These are phyloP conservation scores for Anguilla obscura DNA, from an alignment of 2,797 vertebrate species.

Conservation along the genomic window DNA sequence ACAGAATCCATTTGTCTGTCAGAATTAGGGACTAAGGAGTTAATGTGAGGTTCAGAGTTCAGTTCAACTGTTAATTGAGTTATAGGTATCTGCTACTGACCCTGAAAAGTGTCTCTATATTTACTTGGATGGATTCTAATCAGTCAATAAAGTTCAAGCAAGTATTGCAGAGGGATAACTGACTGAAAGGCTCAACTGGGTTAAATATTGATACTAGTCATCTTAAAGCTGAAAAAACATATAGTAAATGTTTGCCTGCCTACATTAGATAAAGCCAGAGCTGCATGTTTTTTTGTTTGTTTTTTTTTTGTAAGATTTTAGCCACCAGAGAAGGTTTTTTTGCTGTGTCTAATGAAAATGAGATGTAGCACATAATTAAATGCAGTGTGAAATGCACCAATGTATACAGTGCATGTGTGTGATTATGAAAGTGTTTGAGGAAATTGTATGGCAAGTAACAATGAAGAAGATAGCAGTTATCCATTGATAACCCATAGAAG, in stretches of 20 bases:
- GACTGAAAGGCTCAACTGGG: slow-evolving; percentile 26
- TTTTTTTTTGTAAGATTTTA: neutral
- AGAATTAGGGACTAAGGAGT: slow-evolving; percentile 37
- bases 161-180: slow-evolving; percentile 24
- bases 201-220: slow-evolving; percentile 35
- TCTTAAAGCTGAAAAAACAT: slow-evolving; percentile 24
- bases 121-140: slow-evolving; percentile 25
- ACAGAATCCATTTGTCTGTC: slow-evolving; percentile 47
- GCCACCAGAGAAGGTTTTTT: slow-evolving; percentile 9
- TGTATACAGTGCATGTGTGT: neutral
- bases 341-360: neutral
- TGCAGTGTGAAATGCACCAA: slow-evolving; percentile 20
- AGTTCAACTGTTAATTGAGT: slow-evolving; percentile 56
- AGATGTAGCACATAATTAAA: slow-evolving; percentile 20
- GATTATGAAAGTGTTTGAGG: slow-evolving; percentile 29
- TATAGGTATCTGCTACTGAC: slow-evolving; percentile 51
- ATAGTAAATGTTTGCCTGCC: slow-evolving; percentile 27
- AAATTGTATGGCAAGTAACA: slow-evolving; percentile 22
- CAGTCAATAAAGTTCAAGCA: slow-evolving; percentile 7
- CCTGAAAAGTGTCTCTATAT: slow-evolving; percentile 35
- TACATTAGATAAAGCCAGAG: slow-evolving; percentile 22
- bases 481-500: neutral
- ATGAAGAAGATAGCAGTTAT: neutral
- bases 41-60: slow-evolving; percentile 17
- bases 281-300: too few species aligned